Base-by-base conservation (phyloP, 64 coral and sea anemone species). In the Pocillopora verrucosa region DNA sequence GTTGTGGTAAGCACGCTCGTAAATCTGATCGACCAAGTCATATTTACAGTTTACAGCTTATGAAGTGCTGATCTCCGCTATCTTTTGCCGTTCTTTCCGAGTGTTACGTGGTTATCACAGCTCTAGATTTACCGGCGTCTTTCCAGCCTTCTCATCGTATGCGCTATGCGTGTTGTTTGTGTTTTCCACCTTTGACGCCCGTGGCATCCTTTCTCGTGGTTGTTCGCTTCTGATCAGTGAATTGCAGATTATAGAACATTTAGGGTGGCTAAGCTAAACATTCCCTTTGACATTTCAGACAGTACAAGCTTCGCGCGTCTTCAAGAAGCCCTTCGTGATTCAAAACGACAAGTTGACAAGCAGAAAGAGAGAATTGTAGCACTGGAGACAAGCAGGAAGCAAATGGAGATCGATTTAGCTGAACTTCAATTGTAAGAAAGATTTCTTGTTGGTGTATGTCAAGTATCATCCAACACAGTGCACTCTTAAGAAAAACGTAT, bases 271-370 rank as follows among this genome's bases (percentile, higher is more conserved):
- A n/a, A n/a, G 11, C 11, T 11, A 70, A 70, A 10, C 67, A n/a
- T 70, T 10, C 22, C 16, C 17, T 24, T n/a, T 11, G 5, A 20
- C 25, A 19, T 85, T 82, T 56, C 80, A 94, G 97, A 95, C 69
- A 58, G 91, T 11, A 88, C 90, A 85, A 88, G 88, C 62, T 79
- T 90, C 59, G 76, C 78, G 34, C 88, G 88, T 5, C 60, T 99
- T 14, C 94, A 99, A 70, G 94, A 95, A 60, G 84, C 88, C 7
- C 76, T 99, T 17, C 91, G 97, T 1, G 97, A 99, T 5, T 90
- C 90, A 11, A 93, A 93, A 72, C 85, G 94, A 56, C 97, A 99
- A 76, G 82, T 99, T 5, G 97, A 99, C 65, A 99, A 90, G 80
- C 75, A 90, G 30, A 89, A 91, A 80, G 97, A 99, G 76, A 95